phyloP scores from a whole-genome alignment of 2,113 vertebrate genomes.

The Brachypodius melanocephalos region DNA sequence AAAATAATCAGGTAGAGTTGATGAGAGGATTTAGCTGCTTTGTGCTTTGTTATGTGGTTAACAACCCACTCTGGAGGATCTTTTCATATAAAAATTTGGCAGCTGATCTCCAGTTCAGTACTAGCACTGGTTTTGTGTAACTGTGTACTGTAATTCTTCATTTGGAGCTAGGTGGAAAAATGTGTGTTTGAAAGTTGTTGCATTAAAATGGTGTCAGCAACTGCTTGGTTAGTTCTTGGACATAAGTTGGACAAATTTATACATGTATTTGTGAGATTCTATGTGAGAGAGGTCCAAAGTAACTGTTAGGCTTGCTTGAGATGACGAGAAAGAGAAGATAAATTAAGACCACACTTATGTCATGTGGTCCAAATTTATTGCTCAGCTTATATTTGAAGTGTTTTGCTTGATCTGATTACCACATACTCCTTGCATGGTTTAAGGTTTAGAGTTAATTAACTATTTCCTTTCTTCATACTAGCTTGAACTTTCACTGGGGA shows the following conservation, averaged over 20 bases:
- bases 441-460: neutral
- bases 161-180: neutral
- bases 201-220: neutral
- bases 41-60: neutral
- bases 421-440: neutral
- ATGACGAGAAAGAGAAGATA: neutral
- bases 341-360: neutral
- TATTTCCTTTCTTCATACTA: neutral
- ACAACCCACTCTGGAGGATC: neutral
- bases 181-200: neutral
- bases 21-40: neutral
- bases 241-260: neutral
- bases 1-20: neutral
- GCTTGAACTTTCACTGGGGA: neutral
- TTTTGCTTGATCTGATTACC: neutral
- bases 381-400: neutral
- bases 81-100: neutral
- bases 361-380: neutral
- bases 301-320: neutral
- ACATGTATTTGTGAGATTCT: fast-evolving
- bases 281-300: neutral
- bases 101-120: neutral
- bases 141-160: neutral
- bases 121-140: neutral
- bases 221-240: neutral